Percentiles rank a stretch among this genome's conserved stretches.
These are phyloP conservation scores for Macrotrachela quadricornifera DNA, from an alignment of 1,140 invertebrate species.

Conservation along the genomic window DNA sequence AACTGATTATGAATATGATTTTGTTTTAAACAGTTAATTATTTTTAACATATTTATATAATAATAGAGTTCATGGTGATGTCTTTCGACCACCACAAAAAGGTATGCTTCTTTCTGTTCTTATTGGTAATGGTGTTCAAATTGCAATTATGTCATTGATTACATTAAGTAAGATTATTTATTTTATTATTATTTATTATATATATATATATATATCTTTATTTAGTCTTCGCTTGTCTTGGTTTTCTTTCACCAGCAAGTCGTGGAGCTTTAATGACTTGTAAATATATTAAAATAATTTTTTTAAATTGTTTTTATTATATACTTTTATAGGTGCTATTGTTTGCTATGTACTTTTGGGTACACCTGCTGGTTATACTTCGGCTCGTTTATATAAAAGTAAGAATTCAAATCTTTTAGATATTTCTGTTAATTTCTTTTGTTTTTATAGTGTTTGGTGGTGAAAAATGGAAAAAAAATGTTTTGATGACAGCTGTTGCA, in stretches of 20 bases:
- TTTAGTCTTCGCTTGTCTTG: conserved; percentile 78
- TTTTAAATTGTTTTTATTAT: not conserved
- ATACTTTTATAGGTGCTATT: not conserved
- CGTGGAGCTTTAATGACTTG: conserved; percentile 94
- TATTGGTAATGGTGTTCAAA: conserved; percentile 78
- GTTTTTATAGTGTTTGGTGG: conserved; percentile 54
- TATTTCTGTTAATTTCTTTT: conserved; percentile 5
- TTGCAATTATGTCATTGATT: conserved; percentile 43
- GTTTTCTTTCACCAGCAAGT: conserved; percentile 91
- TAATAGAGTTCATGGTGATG: conserved; percentile 26
- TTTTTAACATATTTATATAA: too few relatives aligned
- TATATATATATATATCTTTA: not conserved
- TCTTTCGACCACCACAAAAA: conserved; percentile 57
- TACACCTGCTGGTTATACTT: conserved; percentile 79
- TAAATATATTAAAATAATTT: conserved; percentile 46
- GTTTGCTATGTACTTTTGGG: conserved; percentile 74
- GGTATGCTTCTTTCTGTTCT: conserved; percentile 86
- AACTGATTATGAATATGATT: too few relatives aligned
- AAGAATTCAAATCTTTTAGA: conserved; percentile 9
- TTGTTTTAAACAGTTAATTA: too few relatives aligned
- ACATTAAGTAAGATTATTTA: conserved; percentile 32
- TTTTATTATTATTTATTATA: not conserved
- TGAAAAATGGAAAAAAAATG: conserved; percentile 93
- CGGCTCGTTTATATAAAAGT: conserved; percentile 86
- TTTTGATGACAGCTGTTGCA: conserved; percentile 76